Conservation (phyloP, 2,888 invertebrate genomes). For the Mythimna ferrago region DNA sequence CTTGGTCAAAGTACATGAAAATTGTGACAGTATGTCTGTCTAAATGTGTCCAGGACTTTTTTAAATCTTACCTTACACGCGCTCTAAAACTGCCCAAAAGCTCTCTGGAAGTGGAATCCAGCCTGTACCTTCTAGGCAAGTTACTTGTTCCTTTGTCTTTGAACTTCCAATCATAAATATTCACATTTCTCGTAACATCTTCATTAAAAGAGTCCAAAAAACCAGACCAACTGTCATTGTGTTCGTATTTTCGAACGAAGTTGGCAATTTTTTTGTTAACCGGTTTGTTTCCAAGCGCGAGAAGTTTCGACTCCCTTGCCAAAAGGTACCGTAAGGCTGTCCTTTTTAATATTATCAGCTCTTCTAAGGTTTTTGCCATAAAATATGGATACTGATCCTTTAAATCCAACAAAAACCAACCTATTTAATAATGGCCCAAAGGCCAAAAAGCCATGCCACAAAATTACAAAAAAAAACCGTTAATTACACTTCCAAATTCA, state of each 20-base stretch:
- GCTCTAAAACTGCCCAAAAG: constrained; percentile 67
- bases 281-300: constrained; percentile 80
- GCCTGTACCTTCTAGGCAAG: constrained; percentile 64
- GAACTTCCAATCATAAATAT: constrained; percentile 75
- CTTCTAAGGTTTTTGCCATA: constrained; percentile 84
- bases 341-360: constrained; percentile 79
- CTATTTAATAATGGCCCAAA: not conserved
- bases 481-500: not conserved
- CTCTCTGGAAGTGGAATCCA: constrained; percentile 70
- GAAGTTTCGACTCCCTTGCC: constrained; percentile 78
- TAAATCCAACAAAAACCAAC: not conserved
- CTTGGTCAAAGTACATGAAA: no score
- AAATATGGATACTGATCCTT: constrained; percentile 31
- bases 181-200: constrained; percentile 82
- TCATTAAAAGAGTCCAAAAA: constrained; percentile 81
- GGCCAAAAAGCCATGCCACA: no score
- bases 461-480: not conserved
- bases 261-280: constrained; percentile 83
- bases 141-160: constrained; percentile 57
- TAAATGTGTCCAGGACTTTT: no score
- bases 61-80: constrained; percentile 63
- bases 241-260: constrained; percentile 76
- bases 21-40: no score
- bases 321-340: constrained; percentile 79
- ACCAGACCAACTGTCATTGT: constrained; percentile 75